Evolutionary conservation across 2,797 vertebrate species (phyloP), one percentile per base, ranked within the genome.

Genomic region (Phrynocephalus guinanensis): DNA sequence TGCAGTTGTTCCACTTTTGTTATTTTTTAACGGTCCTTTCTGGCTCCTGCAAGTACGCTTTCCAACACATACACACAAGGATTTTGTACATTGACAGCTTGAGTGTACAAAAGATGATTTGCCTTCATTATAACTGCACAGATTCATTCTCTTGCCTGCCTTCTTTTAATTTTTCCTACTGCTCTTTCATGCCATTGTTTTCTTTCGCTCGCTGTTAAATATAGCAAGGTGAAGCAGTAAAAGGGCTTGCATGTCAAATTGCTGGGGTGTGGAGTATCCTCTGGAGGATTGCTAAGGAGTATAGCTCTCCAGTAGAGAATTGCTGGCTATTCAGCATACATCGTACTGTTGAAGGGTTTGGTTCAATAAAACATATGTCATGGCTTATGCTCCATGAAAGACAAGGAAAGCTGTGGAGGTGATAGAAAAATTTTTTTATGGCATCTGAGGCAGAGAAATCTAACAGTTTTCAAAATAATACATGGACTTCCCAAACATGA

Each of bases 371-470:
- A 63, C 15, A 87, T 75, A 70, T 28, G 4, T 18, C 6, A 81
- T 77, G 5, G 6, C 72, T 75, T 79, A 67, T 22, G 33, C 70
- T 82, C 77, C 71, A 85, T 73, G 68, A 8, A 89, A 85, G 83
- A 26, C 0, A 80, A 89, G 9, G 68, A 8, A 0, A 1, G 0
- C 3, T 90, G 28, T 79, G 28, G 71, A 80, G 77, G 71, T 24
- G 22, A 28, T 86, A 78, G 67, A 72, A 83, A 86, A 89, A 70
- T 50, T 60, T 75, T 89, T 86, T 73, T 78, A 28, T 67, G 11
- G 4, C 0, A 82, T 72, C 48, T 67, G 63, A 2, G 50, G 56
- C 71, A 70, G 33, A 89, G 66, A 83, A 72, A 77, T 15, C 4
- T 30, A 30, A 38, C 84, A 78, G 28, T 0, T 3, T 83, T 67